These are phyloP conservation scores for Rousettus leschenaultii DNA, from an alignment of 2,113 vertebrate genomes.

Conservation along the genomic window DNA sequence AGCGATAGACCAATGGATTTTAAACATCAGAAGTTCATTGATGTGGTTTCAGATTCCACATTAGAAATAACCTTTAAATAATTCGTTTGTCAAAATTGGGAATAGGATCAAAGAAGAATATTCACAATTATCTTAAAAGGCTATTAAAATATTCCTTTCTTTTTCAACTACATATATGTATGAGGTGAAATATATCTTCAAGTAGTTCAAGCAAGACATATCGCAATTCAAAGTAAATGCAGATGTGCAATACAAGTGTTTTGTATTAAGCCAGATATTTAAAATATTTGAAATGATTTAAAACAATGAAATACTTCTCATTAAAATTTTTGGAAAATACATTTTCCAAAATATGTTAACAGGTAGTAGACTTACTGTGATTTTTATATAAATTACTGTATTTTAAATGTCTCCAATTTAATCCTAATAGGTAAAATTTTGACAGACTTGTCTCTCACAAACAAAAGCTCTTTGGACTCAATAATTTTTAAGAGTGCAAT, in stretches of 20 bases:
- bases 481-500: constrained; percentile 14
- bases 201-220: not conserved
- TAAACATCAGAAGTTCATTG: not conserved
- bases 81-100: not conserved
- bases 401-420: not conserved
- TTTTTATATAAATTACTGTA: not conserved
- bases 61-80: constrained; percentile 3
- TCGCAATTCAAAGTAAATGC: not conserved
- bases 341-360: not conserved
- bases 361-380: not conserved
- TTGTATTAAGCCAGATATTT: not conserved
- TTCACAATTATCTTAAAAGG: not conserved
- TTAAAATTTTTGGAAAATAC: constrained; percentile 1
- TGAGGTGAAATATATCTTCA: not conserved
- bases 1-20: not conserved
- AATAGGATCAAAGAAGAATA: not conserved
- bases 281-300: not conserved
- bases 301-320: not conserved
- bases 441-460: not conserved
- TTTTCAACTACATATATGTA: not conserved
- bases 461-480: not conserved
- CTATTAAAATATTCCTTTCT: not conserved
- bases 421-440: not conserved
- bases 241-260: not conserved
- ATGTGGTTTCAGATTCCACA: not conserved